Conservation (phyloP, 1,140 invertebrate genomes). For the Platyscapa corneri region DNA sequence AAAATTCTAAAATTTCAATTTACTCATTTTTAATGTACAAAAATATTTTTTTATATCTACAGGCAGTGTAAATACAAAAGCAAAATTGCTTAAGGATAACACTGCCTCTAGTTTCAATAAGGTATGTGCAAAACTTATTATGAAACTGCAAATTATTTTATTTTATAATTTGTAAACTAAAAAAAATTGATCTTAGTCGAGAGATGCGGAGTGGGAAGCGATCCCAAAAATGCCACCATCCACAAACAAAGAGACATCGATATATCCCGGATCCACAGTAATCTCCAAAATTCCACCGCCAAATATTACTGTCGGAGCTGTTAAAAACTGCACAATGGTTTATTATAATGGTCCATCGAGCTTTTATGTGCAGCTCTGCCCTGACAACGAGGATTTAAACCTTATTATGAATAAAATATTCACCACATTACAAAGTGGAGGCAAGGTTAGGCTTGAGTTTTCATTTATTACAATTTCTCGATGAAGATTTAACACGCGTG, state of each 20-base stretch:
- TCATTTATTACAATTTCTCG: background rate
- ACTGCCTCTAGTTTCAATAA: slow-evolving; percentile 4
- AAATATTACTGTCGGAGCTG: slow-evolving; percentile 58
- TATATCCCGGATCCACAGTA: background rate
- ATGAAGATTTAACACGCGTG: background rate
- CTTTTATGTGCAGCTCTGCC: slow-evolving; percentile 73
- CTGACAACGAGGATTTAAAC: slow-evolving; percentile 67
- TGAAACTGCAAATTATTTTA: background rate
- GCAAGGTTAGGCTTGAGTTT: slow-evolving; percentile 45
- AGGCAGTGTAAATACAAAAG: background rate
- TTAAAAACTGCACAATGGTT: slow-evolving; percentile 63
- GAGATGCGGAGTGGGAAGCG: background rate
- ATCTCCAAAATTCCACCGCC: slow-evolving; percentile 55
- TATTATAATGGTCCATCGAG: slow-evolving; percentile 65
- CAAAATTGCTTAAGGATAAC: background rate
- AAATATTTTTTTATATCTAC: background rate
- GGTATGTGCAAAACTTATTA: background rate
- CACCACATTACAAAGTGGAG: slow-evolving; percentile 59
- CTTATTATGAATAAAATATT: slow-evolving; percentile 68
- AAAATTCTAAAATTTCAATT: background rate
- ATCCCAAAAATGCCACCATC: background rate
- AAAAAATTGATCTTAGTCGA: background rate
- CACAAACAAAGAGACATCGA: background rate
- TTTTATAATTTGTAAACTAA: background rate
- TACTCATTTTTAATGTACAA: too few species aligned